These are phyloP conservation scores for Aegithalos caudatus DNA, from an alignment of 2,113 vertebrate genomes.

Conservation along the genomic window DNA sequence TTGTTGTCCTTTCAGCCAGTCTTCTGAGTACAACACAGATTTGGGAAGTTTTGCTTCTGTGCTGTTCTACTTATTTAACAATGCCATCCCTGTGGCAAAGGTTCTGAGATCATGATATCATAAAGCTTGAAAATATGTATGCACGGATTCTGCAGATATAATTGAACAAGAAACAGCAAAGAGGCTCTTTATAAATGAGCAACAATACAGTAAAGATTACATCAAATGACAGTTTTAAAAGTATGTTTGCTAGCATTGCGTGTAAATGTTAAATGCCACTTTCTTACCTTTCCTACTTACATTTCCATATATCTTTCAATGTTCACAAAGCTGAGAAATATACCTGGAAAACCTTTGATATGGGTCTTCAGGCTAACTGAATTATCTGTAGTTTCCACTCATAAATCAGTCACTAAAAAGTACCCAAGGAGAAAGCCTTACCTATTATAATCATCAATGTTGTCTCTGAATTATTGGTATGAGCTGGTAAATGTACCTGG, in stretches of 20 bases:
- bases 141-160: neutral
- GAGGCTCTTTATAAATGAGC: neutral
- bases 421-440: neutral
- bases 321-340: neutral
- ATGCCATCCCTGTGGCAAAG: neutral
- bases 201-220: neutral
- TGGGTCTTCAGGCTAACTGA: neutral
- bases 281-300: neutral
- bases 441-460: neutral
- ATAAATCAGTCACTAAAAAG: neutral
- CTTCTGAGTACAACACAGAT: neutral
- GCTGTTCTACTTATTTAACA: neutral
- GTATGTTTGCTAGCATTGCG: neutral
- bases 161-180: neutral
- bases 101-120: neutral
- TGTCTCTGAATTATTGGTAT: neutral
- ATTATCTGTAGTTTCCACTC: neutral
- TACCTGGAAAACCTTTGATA: neutral
- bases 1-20: neutral
- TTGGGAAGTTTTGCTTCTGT: neutral
- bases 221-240: neutral
- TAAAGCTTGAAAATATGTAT: neutral
- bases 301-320: neutral
- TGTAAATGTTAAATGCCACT: neutral
- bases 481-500: neutral